Percentiles rank a stretch among this genome's conserved stretches.
Evolutionary conservation across 1,140 invertebrate genomes (phyloP).

Genomic region (Apolygus lucorum): DNA sequence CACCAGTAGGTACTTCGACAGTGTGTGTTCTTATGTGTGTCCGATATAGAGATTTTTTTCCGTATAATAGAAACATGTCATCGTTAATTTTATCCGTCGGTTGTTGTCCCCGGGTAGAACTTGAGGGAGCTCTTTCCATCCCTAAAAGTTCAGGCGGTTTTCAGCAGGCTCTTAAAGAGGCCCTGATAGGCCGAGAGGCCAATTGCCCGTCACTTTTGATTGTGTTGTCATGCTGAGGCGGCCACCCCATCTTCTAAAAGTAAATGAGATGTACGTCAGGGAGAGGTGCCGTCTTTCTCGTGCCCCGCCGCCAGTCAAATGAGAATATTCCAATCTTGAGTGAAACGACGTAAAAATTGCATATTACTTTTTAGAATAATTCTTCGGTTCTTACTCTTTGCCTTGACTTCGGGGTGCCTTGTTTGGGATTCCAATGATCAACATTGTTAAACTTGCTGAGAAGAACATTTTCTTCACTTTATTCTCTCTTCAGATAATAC

Average conservation of each 20-base stretch:
- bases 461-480: no score
- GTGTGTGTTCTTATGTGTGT: no score
- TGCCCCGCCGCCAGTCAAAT: neutral
- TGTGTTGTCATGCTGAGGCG: neutral
- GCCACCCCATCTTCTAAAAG: neutral
- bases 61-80: no score
- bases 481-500: no score
- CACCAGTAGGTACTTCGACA: no score
- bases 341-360: neutral
- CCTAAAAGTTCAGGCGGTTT: neutral
- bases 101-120: no score
- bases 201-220: slow-evolving; percentile 1
- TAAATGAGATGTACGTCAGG: neutral
- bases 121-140: neutral
- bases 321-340: slow-evolving; percentile 1
- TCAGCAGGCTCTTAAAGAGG: neutral
- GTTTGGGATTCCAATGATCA: no score
- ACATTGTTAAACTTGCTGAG: no score
- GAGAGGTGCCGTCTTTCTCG: neutral
- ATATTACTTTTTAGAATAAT: neutral
- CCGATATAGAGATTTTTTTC: no score
- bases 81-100: no score
- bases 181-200: neutral
- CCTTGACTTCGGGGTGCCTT: no score
- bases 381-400: no score